Conservation (phyloP, 2,113 vertebrate species). For the Plestiodon gilberti region DNA sequence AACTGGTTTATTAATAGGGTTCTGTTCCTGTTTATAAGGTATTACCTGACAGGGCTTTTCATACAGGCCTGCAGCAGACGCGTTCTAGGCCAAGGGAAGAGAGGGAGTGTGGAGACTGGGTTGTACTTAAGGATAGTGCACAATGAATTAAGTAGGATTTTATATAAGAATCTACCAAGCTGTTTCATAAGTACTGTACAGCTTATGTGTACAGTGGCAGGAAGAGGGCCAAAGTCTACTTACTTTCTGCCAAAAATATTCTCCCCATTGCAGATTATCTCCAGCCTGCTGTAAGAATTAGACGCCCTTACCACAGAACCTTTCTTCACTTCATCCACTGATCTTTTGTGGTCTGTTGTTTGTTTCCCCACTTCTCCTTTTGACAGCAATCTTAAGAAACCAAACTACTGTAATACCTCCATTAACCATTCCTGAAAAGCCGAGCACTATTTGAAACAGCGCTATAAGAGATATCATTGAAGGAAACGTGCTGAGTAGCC, state of each 20-base stretch:
- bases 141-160: not conserved
- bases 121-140: too few relatives aligned
- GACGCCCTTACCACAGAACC: not conserved
- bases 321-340: not conserved
- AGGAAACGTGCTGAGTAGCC: too few relatives aligned
- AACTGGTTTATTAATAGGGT: too few relatives aligned
- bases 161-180: not conserved
- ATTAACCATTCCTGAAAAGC: too few relatives aligned
- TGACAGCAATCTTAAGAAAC: not conserved
- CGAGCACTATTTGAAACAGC: too few relatives aligned
- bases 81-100: too few relatives aligned
- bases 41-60: too few relatives aligned
- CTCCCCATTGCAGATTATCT: not conserved
- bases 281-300: not conserved
- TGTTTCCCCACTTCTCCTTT: not conserved
- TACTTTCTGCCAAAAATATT: not conserved
- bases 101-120: too few relatives aligned
- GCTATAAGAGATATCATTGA: too few relatives aligned
- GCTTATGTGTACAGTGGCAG: too few relatives aligned
- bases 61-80: too few relatives aligned
- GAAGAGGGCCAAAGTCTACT: not conserved
- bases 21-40: too few relatives aligned
- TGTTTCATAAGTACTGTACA: not conserved
- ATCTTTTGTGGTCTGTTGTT: not conserved
- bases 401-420: not conserved